phyloP scores from a whole-genome alignment of 2,113 vertebrate species.

The Podarcis raffonei region DNA sequence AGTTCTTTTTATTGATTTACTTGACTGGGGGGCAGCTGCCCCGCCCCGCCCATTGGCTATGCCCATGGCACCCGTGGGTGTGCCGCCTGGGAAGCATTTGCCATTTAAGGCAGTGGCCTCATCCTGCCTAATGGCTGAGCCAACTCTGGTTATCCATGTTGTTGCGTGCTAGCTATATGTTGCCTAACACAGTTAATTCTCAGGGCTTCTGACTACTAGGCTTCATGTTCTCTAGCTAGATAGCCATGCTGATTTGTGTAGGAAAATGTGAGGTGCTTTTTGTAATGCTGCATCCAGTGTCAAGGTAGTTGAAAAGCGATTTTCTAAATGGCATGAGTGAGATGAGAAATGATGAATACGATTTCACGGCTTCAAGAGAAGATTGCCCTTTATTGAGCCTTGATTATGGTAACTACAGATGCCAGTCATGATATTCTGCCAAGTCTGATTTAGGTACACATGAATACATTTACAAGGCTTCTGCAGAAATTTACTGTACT shows the following conservation, averaged over 20 bases:
- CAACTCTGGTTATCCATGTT: neutral
- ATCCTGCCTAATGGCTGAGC: neutral
- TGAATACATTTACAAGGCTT: neutral
- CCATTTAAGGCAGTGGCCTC: too few species aligned
- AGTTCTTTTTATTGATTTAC: too few species aligned
- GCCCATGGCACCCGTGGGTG: too few species aligned
- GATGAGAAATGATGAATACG: neutral
- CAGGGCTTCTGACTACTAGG: neutral
- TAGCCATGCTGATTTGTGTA: neutral
- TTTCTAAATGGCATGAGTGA: neutral
- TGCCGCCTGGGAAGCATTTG: too few species aligned
- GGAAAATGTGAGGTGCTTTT: neutral
- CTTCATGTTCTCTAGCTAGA: neutral
- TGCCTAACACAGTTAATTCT: neutral
- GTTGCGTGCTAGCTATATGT: too few species aligned
- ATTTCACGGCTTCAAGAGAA: neutral
- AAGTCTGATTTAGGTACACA: neutral
- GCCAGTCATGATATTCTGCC: neutral
- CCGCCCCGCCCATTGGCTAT: too few species aligned
- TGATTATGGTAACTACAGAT: neutral
- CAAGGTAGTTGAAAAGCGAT: neutral
- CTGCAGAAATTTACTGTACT: neutral
- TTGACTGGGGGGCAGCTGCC: too few species aligned
- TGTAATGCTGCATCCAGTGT: neutral
- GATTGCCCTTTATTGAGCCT: conserved; percentile 8